These are phyloP conservation scores for Holcopasites calliopsidis DNA, from an alignment of 1,140 invertebrate species.

Conservation along the genomic window DNA sequence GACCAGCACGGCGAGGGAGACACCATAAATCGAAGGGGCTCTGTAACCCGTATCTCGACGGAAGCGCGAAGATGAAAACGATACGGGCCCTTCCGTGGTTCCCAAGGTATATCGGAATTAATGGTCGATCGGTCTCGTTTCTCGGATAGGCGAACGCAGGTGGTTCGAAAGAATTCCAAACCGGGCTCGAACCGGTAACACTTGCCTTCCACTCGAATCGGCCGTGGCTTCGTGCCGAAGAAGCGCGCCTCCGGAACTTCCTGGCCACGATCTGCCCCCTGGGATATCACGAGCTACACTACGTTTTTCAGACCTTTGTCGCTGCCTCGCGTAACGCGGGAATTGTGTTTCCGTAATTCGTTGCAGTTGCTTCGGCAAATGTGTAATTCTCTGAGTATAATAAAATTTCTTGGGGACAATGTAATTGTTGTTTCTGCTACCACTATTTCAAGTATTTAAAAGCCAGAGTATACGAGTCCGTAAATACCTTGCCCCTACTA, in stretches of 20 bases:
- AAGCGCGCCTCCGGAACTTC: neutral
- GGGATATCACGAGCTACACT: conserved; percentile 23
- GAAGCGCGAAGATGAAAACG: conserved; percentile 43
- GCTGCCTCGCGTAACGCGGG: conserved; percentile 7
- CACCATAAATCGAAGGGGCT: conserved; percentile 12
- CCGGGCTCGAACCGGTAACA: neutral
- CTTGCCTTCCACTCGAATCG: neutral
- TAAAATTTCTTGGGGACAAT: too few species aligned
- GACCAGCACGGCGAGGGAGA: neutral
- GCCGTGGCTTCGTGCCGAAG: neutral
- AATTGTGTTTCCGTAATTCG: conserved; percentile 18
- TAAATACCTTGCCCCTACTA: too few species aligned
- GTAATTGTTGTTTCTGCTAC: too few species aligned
- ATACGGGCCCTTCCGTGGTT: neutral
- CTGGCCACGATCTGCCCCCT: conserved; percentile 24
- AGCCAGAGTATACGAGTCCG: too few species aligned
- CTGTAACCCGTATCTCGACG: neutral
- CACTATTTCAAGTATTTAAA: too few species aligned
- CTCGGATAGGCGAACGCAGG: conserved; percentile 15
- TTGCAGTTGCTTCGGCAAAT: neutral
- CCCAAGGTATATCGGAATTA: conserved; percentile 21
- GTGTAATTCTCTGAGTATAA: too few species aligned
- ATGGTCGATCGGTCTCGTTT: conserved; percentile 39
- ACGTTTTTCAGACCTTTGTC: conserved; percentile 17
- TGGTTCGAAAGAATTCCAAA: conserved; percentile 8